Evolutionary conservation across 1,140 invertebrate species (phyloP).

Genomic region (Agraylea sexmaculata): DNA sequence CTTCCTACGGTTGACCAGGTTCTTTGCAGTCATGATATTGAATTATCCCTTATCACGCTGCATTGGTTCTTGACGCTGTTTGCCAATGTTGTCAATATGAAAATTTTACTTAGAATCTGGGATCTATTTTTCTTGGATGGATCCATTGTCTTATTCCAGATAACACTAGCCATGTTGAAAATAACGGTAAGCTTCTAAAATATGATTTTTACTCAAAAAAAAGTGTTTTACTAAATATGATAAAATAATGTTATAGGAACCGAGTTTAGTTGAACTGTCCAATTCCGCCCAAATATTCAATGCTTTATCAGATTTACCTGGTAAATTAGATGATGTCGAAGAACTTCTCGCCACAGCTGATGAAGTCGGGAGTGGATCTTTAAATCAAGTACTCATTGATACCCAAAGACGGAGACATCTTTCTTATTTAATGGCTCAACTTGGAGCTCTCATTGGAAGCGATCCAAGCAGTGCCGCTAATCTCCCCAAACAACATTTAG

Average conservation of each 20-base stretch:
- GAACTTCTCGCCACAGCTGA: conserved; percentile 41
- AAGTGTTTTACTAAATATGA: background rate
- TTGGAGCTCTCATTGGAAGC: conserved; percentile 78
- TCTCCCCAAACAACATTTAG: conserved; percentile 81
- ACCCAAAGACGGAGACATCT: conserved; percentile 83
- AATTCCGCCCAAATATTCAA: conserved; percentile 97
- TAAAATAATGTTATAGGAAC: conserved; percentile 42
- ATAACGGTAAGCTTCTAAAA: conserved; percentile 49
- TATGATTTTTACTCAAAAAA: background rate
- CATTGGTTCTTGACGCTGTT: conserved; percentile 99
- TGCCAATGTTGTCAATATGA: conserved; percentile 96
- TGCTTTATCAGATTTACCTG: conserved; percentile 87
- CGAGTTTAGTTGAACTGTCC: conserved; percentile 65
- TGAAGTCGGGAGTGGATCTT: conserved; percentile 48
- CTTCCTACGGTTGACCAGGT: conserved; percentile 82
- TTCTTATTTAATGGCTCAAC: conserved; percentile 93
- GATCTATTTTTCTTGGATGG: conserved; percentile 95
- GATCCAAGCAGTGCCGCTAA: conserved; percentile 82
- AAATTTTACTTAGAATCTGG: conserved; percentile 90
- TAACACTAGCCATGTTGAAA: conserved; percentile 90
- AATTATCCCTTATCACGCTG: conserved; percentile 89
- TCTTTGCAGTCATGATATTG: conserved; percentile 87
- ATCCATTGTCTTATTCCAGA: conserved; percentile 91
- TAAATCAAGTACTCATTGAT: conserved; percentile 79
- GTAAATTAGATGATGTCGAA: conserved; percentile 84